These are phyloP conservation scores for Eilema caniola DNA, from an alignment of 2,888 invertebrate species.

Conservation along the genomic window DNA sequence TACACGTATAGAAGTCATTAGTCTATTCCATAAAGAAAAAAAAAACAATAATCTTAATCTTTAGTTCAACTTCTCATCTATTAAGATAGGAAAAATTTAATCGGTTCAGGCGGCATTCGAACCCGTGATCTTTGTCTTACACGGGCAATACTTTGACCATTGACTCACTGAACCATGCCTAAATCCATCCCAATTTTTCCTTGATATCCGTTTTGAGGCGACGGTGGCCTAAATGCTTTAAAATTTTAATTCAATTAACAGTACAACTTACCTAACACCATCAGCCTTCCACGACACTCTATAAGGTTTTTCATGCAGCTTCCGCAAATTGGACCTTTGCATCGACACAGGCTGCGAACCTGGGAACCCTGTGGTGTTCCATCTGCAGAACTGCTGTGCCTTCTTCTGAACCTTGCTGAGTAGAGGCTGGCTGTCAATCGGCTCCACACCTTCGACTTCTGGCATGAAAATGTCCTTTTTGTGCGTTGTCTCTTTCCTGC, in stretches of 20 bases:
- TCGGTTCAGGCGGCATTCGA: too few relatives aligned
- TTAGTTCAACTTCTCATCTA: too few relatives aligned
- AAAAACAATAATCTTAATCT: too few relatives aligned
- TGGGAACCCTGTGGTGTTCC: slow-evolving; percentile 94
- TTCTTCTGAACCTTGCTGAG: slow-evolving; percentile 90
- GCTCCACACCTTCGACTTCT: slow-evolving; percentile 93
- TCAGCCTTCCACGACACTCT: slow-evolving; percentile 99
- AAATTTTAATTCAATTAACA: not conserved
- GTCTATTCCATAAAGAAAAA: too few relatives aligned
- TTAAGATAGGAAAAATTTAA: too few relatives aligned
- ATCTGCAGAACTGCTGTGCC: slow-evolving; percentile 92
- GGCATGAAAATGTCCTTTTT: slow-evolving; percentile 94
- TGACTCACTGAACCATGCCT: too few relatives aligned
- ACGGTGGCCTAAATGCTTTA: not conserved
- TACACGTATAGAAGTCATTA: too few relatives aligned
- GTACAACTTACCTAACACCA: slow-evolving; percentile 91
- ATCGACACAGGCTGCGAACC: slow-evolving; percentile 99
- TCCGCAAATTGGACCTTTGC: slow-evolving; percentile 92
- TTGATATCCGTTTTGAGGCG: too few relatives aligned
- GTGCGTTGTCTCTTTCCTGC: slow-evolving; percentile 85
- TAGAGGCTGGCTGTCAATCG: slow-evolving; percentile 88
- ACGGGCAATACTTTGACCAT: too few relatives aligned
- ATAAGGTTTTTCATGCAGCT: slow-evolving; percentile 94
- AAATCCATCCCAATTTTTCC: too few relatives aligned
- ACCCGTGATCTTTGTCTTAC: too few relatives aligned